phyloP scores from a whole-genome alignment of 2,888 invertebrate genomes.

The Drosophila suboccidentalis region DNA sequence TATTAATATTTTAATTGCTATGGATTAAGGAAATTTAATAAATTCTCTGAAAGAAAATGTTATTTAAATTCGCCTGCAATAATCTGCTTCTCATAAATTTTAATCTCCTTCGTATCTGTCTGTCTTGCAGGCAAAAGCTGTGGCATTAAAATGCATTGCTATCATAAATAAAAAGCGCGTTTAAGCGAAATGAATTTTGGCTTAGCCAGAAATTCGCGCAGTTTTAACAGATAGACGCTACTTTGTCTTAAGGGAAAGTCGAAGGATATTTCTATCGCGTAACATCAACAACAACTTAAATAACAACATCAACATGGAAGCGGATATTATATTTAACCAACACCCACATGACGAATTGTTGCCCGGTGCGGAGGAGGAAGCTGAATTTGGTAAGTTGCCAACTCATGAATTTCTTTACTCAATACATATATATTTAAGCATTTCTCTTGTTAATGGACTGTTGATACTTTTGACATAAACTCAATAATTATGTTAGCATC shows the following conservation, averaged over 20 bases:
- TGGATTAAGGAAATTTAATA: neutral
- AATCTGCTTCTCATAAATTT: neutral
- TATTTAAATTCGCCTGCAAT: constrained; percentile 11
- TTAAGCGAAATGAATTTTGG: constrained; percentile 19
- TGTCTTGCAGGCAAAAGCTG: constrained; percentile 42
- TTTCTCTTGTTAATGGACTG: constrained; percentile 1
- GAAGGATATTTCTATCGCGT: constrained; percentile 4
- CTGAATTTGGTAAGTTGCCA: constrained; percentile 83
- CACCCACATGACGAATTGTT: constrained; percentile 60
- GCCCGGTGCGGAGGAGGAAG: constrained; percentile 78
- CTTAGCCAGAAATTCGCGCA: constrained; percentile 30
- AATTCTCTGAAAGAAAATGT: neutral
- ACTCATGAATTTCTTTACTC: neutral
- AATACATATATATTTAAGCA: neutral
- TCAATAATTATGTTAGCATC: constrained; percentile 9
- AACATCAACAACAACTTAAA: constrained; percentile 14
- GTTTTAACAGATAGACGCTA: constrained; percentile 31
- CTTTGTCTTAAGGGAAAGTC: constrained; percentile 22
- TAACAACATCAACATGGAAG: constrained; percentile 44
- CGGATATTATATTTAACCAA: constrained; percentile 51
- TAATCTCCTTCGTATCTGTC: constrained; percentile 2
- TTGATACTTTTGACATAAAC: constrained; percentile 3
- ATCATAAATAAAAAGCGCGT: constrained; percentile 42
- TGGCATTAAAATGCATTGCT: constrained; percentile 56
- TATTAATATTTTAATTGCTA: neutral